Percentiles rank a stretch among this genome's conserved stretches.
Conservation (phyloP, 92 coral and sea anemone genomes). For the Porites evermanni region DNA sequence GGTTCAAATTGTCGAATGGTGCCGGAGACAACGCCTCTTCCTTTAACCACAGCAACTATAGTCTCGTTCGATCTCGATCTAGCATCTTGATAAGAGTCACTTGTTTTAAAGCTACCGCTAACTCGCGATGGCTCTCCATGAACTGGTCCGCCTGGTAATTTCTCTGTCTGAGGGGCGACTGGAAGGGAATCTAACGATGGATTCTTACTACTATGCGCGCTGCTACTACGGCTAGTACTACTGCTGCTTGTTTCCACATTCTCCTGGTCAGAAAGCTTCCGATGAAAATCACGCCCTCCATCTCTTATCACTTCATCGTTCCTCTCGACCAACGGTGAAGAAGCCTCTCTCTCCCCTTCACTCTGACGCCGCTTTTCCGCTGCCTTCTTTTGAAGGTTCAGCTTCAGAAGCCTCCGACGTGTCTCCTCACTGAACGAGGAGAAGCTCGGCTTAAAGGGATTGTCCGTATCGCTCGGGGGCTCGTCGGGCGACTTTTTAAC, state of each 20-base stretch:
- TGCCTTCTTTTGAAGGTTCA: conserved; percentile 91
- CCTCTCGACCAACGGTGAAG: conserved; percentile 14
- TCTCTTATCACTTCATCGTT: conserved; percentile 52
- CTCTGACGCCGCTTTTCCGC: conserved; percentile 89
- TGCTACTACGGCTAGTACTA: conserved; percentile 84
- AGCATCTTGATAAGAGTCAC: conserved; percentile 2
- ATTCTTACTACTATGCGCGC: conserved; percentile 85
- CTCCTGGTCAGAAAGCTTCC: conserved; percentile 68
- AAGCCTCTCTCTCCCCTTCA: conserved; percentile 47
- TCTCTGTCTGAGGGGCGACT: conserved; percentile 48
- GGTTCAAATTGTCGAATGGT: conserved; percentile 65
- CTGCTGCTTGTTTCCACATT: conserved; percentile 74
- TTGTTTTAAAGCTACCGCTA: not conserved
- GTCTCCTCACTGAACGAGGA: conserved; percentile 91
- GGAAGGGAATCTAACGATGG: conserved; percentile 88
- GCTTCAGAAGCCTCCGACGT: conserved; percentile 77
- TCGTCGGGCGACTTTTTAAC: conserved; percentile 48
- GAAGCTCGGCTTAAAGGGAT: conserved; percentile 67
- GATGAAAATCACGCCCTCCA: conserved; percentile 40
- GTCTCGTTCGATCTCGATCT: conserved; percentile 60
- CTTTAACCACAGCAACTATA: conserved; percentile 76
- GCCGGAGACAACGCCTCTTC: conserved; percentile 75
- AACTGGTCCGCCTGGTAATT: conserved; percentile 20
- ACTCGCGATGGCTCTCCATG: conserved; percentile 29
- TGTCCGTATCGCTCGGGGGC: conserved; percentile 20